A percentile compares a stretch with the other conserved stretches of the same genome.
These are phyloP conservation scores for Leiothrix lutea DNA, from an alignment of 2,113 vertebrate species.

Conservation along the genomic window DNA sequence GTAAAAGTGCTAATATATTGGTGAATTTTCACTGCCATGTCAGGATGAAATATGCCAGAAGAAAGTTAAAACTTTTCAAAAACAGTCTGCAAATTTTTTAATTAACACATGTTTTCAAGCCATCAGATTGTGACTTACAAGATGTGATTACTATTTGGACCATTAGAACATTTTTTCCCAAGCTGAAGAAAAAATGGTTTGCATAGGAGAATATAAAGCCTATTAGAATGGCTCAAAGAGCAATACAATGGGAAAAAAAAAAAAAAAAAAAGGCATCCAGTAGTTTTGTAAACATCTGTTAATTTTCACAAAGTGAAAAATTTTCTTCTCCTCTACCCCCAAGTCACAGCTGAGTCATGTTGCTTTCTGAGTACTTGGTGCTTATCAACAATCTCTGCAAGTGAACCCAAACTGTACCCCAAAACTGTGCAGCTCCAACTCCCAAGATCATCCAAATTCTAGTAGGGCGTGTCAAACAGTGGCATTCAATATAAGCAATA, in stretches of 20 bases:
- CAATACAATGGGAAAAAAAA: constrained; percentile 40
- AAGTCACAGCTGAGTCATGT: background rate
- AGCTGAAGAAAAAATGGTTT: constrained; percentile 53
- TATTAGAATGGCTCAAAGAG: constrained; percentile 50
- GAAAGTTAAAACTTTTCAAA: constrained; percentile 13
- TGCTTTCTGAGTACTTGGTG: background rate
- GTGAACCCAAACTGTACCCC: background rate
- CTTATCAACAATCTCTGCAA: background rate
- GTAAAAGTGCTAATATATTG: background rate
- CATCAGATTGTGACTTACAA: constrained; percentile 31
- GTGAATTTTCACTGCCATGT: background rate
- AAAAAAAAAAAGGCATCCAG: background rate
- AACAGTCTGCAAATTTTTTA: background rate
- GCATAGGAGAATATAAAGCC: constrained; percentile 50
- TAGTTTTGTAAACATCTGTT: constrained; percentile 48
- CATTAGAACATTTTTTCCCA: constrained; percentile 22
- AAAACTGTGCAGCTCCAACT: background rate
- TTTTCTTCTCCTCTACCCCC: background rate
- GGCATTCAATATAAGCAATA: background rate
- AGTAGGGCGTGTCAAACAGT: background rate
- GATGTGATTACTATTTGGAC: constrained; percentile 45
- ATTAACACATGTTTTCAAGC: constrained; percentile 12
- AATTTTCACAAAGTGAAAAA: constrained; percentile 51
- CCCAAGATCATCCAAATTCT: background rate
- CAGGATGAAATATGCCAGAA: background rate